Evolutionary conservation across 2,797 vertebrate genomes (phyloP), one percentile per base, ranked within the genome.

Genomic region (Myotis planiceps): DNA sequence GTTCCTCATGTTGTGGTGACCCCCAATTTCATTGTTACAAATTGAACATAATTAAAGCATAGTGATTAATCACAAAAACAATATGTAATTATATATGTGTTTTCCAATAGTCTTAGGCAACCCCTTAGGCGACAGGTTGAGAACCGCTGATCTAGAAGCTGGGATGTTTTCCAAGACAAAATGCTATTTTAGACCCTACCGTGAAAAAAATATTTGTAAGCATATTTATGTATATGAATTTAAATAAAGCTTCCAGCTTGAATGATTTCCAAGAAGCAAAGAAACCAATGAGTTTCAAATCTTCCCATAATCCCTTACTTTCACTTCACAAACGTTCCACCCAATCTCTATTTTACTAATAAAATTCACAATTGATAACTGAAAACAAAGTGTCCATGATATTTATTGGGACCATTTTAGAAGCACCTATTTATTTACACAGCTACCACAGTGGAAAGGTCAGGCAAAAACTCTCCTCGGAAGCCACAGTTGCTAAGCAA

Each of bases 401-500:
- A 96, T 65, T 90, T 75, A 86, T 25, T 80, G 84, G 65, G 29
- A 69, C 81, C 74, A 60, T 97, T 98, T 97, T 92, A 97, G 97
- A 84, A 98, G 90, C 93, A 98, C 97, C 98, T 98, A 98, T 97
- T 91, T 98, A 98, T 98, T 98, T 98, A 98, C 96, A 97, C 95
- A 98, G 96, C 95, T 92, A 97, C 32, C 6, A 86, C 90, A 96
- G 96, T 86, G 94, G 98, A 98, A 98, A 98, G 98, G 97, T 98
- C 98, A 98, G 96, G 49, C 94, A 94, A 98, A 97, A 98, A 98
- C 96, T 98, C 97, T 98, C 98, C 98, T 98, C 97, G 95, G 96
- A 98, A 98, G 98, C 98, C 99, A 98, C 86, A 94, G 99, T 99
- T 99, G 99, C 99, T 98, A 98, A 98, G 99, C 99, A 99, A 99